These are phyloP conservation scores for Ptycholaimellus sp. DNA, from an alignment of 2,888 invertebrate genomes.

Conservation along the genomic window DNA sequence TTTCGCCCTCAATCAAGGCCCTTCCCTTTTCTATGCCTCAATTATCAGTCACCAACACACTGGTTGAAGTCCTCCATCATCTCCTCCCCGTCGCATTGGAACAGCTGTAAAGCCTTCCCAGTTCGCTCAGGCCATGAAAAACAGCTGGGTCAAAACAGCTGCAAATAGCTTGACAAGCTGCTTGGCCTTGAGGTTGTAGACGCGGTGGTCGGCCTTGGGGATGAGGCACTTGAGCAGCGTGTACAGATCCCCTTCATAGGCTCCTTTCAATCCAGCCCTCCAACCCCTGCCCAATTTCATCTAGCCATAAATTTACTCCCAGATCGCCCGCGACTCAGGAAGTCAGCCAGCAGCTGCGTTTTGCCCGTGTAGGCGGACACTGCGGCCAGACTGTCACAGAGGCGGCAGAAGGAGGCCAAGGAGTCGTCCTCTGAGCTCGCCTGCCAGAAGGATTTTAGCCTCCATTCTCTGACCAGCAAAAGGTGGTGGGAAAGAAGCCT, in stretches of 20 bases:
- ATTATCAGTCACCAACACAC: constrained; percentile 7
- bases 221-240: constrained; percentile 58
- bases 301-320: neutral
- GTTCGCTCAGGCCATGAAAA: neutral
- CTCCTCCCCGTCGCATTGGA: constrained; percentile 45
- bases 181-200: constrained; percentile 75
- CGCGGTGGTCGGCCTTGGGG: constrained; percentile 53
- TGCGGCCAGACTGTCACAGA: constrained; percentile 11
- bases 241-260: constrained; percentile 10
- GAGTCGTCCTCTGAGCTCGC: neutral
- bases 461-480: no score
- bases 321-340: neutral
- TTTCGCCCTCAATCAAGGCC: no score
- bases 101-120: constrained; percentile 33
- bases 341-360: neutral
- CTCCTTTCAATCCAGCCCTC: constrained; percentile 5
- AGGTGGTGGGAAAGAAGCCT: no score
- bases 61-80: constrained; percentile 66
- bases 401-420: constrained; percentile 10
- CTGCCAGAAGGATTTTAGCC: no score
- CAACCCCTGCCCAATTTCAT: neutral
- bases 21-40: constrained; percentile 7
- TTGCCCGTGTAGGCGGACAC: constrained; percentile 10
- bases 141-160: constrained; percentile 3
- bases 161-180: constrained; percentile 67